These are phyloP conservation scores for Crotalus tigris DNA, from an alignment of 2,113 vertebrate genomes.

Conservation along the genomic window DNA sequence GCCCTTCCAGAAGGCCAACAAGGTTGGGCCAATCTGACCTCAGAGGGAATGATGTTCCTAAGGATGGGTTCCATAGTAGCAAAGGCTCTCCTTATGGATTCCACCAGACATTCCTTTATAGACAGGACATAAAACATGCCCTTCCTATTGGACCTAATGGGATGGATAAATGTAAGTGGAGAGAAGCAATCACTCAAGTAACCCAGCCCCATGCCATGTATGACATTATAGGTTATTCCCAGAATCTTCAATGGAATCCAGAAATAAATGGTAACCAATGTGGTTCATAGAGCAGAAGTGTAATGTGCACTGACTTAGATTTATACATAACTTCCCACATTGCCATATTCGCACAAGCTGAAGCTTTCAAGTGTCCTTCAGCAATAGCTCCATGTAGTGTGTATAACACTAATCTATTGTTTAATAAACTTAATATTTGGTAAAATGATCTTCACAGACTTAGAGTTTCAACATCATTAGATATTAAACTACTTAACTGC, in stretches of 20 bases:
- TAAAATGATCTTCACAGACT: background rate
- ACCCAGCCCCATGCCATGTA: background rate
- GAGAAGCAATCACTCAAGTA: background rate
- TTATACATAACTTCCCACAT: background rate
- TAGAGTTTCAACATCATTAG: too few species aligned
- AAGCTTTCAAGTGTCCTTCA: background rate
- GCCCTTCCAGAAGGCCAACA: background rate
- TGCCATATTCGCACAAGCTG: background rate
- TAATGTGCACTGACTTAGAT: background rate
- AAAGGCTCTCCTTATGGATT: background rate
- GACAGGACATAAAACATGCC: background rate
- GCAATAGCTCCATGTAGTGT: background rate
- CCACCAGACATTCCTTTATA: background rate
- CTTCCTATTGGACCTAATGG: background rate
- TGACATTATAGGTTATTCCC: background rate
- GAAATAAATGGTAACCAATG: background rate
- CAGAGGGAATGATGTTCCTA: background rate
- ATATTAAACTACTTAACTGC: background rate
- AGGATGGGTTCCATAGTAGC: background rate
- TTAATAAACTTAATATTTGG: background rate
- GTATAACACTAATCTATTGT: background rate
- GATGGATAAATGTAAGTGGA: background rate
- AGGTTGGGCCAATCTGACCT: background rate
- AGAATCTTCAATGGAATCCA: background rate
- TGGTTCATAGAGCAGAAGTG: background rate